These are phyloP conservation scores for Pagetopsis macropterus DNA, from an alignment of 2,797 vertebrate species.

Conservation along the genomic window DNA sequence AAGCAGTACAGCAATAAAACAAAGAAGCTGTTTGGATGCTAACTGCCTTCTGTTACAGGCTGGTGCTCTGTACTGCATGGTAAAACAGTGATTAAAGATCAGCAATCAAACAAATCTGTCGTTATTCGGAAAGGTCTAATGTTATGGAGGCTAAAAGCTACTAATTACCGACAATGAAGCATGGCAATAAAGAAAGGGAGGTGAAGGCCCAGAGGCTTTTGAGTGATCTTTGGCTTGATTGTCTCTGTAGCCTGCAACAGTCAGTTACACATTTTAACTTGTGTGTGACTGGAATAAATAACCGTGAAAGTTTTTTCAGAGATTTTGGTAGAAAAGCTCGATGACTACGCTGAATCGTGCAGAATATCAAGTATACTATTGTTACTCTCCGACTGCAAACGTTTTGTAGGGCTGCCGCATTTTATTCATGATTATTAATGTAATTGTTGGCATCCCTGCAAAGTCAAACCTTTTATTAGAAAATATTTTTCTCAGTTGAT, in stretches of 20 bases:
- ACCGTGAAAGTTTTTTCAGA: conserved; percentile 17
- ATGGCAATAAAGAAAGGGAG: conserved; percentile 4
- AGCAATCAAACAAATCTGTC: conserved; percentile 15
- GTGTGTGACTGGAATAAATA: conserved; percentile 38
- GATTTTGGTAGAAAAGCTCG: not conserved
- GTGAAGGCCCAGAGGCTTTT: conserved; percentile 1
- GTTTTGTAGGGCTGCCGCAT: not conserved
- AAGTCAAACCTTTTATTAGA: not conserved
- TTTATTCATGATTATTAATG: not conserved
- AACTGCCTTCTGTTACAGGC: conserved; percentile 25
- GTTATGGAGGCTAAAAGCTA: conserved; percentile 5
- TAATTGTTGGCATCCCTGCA: not conserved
- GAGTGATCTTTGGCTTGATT: conserved; percentile 32
- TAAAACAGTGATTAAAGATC: conserved; percentile 54
- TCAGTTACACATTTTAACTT: conserved; percentile 10
- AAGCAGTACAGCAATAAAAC: conserved; percentile 35
- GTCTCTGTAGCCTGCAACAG: not conserved
- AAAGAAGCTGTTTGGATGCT: conserved; percentile 59
- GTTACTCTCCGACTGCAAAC: not conserved
- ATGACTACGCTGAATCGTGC: not conserved
- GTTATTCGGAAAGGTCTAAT: conserved; percentile 18
- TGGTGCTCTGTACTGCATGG: conserved; percentile 21
- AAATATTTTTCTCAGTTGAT: not conserved
- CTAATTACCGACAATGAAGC: not conserved
- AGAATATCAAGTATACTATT: not conserved